Evolutionary conservation across 92 coral and sea anemone species (phyloP), one percentile per base, ranked within the genome.

Genomic region (Phenganax subtilis): DNA sequence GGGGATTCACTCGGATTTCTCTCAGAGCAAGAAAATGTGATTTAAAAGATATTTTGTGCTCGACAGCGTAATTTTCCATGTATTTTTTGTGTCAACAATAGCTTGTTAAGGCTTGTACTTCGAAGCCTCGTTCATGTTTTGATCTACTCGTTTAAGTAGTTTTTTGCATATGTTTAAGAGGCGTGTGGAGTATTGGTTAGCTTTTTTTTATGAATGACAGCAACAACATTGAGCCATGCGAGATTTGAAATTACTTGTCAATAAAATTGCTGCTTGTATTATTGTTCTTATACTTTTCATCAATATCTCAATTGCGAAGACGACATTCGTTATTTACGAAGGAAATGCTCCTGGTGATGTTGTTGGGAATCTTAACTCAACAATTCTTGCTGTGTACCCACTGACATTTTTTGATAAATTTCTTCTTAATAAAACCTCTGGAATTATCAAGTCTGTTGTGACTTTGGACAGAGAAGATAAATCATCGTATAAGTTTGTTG

Each of bases 381-480:
- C 0, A 10, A 51, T 54, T 6, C 0, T 81, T 0, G 12, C 17
- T 12, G 15, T 52, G 1, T 14, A 11, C 0, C 88, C 87, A 0
- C 12, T 60, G 29, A 28, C 27, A 27, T 0, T 70, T 16, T 72
- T 54, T 11, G 55, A 55, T 9, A 66, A 86, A 37, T 86, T 91
- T 57, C 17, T 5, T 3, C 54, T 87, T 6, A 51, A 69, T 27
- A 2, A 10, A 30, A 8, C 30, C 11, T 56, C 75, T 67, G 93
- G 92, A 60, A 70, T 59, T 9, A 76, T 96, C 25, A 90, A 82
- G 12, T 88, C 97, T 12, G 83, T 77, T 0, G 66, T 37, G 9
- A 75, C 85, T 27, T 79, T 96, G 72, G 96, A 96, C 77, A 87
- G 99, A 30, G 99, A 96, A 77, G 75, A 53, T 59, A 59, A 63